Base-by-base conservation (phyloP, 1,140 invertebrate genomes). In the Zaprionus kolodkinae region DNA sequence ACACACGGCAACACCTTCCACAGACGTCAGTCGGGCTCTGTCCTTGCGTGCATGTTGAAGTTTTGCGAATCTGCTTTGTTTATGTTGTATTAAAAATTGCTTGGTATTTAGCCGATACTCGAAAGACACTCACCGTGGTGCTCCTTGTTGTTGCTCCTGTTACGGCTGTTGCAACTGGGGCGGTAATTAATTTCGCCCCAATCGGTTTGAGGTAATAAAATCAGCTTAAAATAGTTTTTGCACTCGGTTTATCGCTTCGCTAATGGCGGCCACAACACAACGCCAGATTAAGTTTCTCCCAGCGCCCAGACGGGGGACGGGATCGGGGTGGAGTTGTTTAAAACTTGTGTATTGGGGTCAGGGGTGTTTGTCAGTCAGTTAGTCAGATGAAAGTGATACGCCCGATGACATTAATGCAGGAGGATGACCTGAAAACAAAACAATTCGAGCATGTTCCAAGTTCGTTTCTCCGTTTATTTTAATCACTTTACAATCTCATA, bases 21-120 rank as follows among this genome's bases (percentile, higher is more conserved):
- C 50, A 63, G 38, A 75, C 66, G 59, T 68, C 79, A 60, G 68
- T 56, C 72, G 70, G 36, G 59, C 36, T 50, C 27, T 79, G 76
- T 83, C 79, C 83, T 86, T 86, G 83, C 83, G 83, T 86, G 83
- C 63, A 45, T 57, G 60, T 64, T 64, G n/a, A 82, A 82, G 76
- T 87, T 86, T 52, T 50, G 61, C 54, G 21, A 40, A 38, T 69
- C 36, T 84, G 50, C 65, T 71, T 79, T 86, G 81, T 87, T 87
- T 86, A 54, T 84, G 68, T 85, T 78, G 66, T 62, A 84, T 85
- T 72, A 87, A 82, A 76, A 80, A 62, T 67, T 71, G 63, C 52
- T 55, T 56, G 76, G 69, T 65, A 68, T 70, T 86, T 68, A 60
- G 70, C 40, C 50, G 65, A 52, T 59, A 50, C 45, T 50, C 45